A percentile compares a stretch with the other conserved stretches of the same genome.
Conservation (phyloP, 1,140 invertebrate species). For the Lordiphosa collinella region DNA sequence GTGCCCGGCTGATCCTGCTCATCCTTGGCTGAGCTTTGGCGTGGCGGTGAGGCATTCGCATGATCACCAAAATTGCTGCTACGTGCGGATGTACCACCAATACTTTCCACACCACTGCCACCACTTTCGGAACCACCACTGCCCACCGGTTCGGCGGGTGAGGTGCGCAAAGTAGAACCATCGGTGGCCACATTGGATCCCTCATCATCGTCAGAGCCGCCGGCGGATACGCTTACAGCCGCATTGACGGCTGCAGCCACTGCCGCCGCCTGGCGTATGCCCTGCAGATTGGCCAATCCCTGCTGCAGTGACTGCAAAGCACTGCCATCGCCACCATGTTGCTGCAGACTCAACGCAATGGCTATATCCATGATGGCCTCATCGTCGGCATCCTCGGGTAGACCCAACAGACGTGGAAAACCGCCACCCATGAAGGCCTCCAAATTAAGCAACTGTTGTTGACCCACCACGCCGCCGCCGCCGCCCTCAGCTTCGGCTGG, state of each 20-base stretch:
- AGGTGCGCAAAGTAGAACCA: slow-evolving; percentile 93
- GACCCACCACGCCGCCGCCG: slow-evolving; percentile 11
- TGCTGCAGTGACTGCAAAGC: slow-evolving; percentile 74
- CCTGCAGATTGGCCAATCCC: slow-evolving; percentile 72
- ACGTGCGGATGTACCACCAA: slow-evolving; percentile 93
- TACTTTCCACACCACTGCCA: slow-evolving; percentile 93
- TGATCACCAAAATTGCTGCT: slow-evolving; percentile 91
- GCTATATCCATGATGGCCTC: slow-evolving; percentile 98
- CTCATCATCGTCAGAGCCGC: slow-evolving; percentile 93
- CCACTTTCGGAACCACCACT: slow-evolving; percentile 90
- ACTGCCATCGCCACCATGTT: slow-evolving; percentile 80
- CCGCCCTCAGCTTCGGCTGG: slow-evolving; percentile 27
- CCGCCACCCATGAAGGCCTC: slow-evolving; percentile 86
- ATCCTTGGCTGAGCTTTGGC: slow-evolving; percentile 52
- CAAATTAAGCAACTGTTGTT: slow-evolving; percentile 79
- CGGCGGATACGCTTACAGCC: slow-evolving; percentile 88
- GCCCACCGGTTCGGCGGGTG: slow-evolving; percentile 88
- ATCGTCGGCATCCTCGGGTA: slow-evolving; percentile 95
- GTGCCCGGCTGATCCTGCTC: slow-evolving; percentile 55
- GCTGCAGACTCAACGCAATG: slow-evolving; percentile 95
- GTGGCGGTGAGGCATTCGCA: slow-evolving; percentile 65
- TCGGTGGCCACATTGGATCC: slow-evolving; percentile 95
- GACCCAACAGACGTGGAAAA: slow-evolving; percentile 89
- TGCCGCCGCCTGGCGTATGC: slow-evolving; percentile 58
- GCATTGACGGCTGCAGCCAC: slow-evolving; percentile 64